Percentiles rank a stretch among this genome's conserved stretches.
Evolutionary conservation across 53 echinoderm and acorn worm genomes (phyloP).

Genomic region (Holothuria scabra): DNA sequence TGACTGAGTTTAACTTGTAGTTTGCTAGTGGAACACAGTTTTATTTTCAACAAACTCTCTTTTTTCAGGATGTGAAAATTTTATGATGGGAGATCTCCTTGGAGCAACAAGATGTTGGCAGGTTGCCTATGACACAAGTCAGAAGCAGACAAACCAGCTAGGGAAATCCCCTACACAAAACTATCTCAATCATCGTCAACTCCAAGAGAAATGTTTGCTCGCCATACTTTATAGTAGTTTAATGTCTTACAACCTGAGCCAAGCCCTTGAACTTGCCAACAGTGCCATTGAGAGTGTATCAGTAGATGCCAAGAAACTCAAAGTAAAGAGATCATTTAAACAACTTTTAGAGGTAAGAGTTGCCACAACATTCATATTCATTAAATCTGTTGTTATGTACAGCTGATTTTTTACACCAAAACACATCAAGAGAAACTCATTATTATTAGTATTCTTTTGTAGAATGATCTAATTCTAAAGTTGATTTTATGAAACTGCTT

Average conservation of each 20-base stretch:
- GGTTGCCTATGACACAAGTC: constrained; percentile 41
- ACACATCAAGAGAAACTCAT: too few relatives aligned
- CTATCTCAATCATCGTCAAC: too few relatives aligned
- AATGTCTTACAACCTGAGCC: constrained; percentile 57
- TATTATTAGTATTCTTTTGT: too few relatives aligned
- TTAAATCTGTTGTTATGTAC: too few relatives aligned
- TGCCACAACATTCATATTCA: too few relatives aligned
- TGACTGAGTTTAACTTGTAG: too few relatives aligned
- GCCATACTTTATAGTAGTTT: constrained; percentile 77
- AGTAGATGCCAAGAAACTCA: constrained; percentile 44
- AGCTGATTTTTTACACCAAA: too few relatives aligned
- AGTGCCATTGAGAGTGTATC: constrained; percentile 64
- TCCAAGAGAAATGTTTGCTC: constrained; percentile 45
- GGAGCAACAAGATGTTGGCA: constrained; percentile 59
- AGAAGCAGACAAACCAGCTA: background rate
- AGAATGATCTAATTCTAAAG: too few relatives aligned
- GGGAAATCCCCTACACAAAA: too few relatives aligned
- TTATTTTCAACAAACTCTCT: background rate
- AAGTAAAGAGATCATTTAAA: constrained; percentile 43
- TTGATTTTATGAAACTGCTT: too few relatives aligned
- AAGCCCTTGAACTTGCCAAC: constrained; percentile 66
- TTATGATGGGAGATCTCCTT: constrained; percentile 54
- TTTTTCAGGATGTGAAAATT: constrained; percentile 61
- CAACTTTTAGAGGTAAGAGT: constrained; percentile 32
- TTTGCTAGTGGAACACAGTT: too few relatives aligned